Conservation (phyloP, 2,113 vertebrate species). For the Ptyas mucosa region DNA sequence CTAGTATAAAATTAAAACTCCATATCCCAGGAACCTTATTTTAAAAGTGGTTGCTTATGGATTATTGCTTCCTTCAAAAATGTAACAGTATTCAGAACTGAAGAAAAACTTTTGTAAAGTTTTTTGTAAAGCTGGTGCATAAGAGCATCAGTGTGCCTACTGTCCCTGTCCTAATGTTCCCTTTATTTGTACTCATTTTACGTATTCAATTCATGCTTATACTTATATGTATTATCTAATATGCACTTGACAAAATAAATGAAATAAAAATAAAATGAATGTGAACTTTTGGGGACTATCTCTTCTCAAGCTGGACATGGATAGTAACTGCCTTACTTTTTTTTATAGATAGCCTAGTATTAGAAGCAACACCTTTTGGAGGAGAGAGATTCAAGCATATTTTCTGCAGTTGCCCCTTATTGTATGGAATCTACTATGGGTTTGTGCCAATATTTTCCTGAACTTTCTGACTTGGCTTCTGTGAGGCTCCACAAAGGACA, state of each 20-base stretch:
- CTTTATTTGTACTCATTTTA: no score
- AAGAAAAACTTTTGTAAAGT: neutral
- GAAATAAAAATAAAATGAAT: neutral
- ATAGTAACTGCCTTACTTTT: neutral
- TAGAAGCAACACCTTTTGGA: neutral
- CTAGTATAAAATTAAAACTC: neutral
- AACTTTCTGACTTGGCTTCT: neutral
- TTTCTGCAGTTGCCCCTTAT: neutral
- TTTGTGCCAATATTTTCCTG: neutral
- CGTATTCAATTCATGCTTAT: no score
- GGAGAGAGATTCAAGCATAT: neutral
- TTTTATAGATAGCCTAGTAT: neutral
- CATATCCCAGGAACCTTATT: neutral
- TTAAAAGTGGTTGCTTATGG: neutral
- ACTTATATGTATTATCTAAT: no score
- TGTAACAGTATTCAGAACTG: neutral
- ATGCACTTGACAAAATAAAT: no score
- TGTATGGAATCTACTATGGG: neutral
- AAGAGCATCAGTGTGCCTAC: no score
- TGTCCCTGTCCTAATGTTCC: no score
- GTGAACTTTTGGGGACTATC: neutral
- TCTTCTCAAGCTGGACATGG: neutral
- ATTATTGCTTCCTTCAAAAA: neutral
- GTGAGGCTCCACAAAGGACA: neutral
- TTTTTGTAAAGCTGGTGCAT: no score